Conservation (phyloP, 2,797 vertebrate species). For the Steatocranus sp. region DNA sequence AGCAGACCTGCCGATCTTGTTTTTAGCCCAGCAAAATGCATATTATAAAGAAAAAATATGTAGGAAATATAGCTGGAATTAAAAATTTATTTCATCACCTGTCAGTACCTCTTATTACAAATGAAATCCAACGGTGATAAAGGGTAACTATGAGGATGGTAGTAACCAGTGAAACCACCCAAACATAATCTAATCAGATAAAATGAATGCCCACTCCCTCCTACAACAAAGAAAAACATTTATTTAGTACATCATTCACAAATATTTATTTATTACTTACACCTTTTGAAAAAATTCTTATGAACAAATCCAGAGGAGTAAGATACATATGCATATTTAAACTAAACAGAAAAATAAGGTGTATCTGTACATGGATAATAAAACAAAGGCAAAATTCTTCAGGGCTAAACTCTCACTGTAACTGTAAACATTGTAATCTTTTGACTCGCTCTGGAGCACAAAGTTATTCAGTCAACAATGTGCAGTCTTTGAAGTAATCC, state of each 20-base stretch:
- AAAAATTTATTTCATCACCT: background rate
- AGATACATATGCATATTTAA: background rate
- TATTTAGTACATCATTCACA: background rate
- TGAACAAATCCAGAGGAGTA: background rate
- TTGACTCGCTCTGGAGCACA: background rate
- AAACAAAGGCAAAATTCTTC: background rate
- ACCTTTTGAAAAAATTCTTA: background rate
- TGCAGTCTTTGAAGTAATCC: background rate
- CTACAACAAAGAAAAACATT: background rate
- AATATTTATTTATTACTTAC: background rate
- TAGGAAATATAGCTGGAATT: background rate
- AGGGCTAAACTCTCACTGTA: background rate
- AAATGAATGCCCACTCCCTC: background rate
- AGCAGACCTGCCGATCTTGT: background rate
- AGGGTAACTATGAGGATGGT: background rate
- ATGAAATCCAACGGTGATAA: background rate
- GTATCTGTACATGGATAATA: background rate
- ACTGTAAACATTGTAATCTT: background rate
- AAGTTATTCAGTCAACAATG: background rate
- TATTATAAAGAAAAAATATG: background rate
- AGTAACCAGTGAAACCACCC: background rate
- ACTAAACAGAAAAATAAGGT: background rate
- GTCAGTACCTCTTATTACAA: background rate
- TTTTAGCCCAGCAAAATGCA: background rate
- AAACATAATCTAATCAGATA: background rate